phyloP scores from a whole-genome alignment of 2,888 invertebrate genomes.

The Pristionchus maxplancki region DNA sequence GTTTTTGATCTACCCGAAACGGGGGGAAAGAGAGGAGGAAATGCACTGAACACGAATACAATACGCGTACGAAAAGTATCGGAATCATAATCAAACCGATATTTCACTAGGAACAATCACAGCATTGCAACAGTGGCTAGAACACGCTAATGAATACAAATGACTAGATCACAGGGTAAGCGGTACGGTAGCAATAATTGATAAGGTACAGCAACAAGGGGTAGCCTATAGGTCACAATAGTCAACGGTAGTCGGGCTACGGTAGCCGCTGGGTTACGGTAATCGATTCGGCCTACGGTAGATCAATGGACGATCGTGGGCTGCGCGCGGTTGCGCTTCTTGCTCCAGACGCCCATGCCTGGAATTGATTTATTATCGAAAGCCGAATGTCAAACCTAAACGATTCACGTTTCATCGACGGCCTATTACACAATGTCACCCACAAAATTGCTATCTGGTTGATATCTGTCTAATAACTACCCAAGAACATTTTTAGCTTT shows the following conservation, averaged over 20 bases:
- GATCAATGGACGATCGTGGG: constrained; percentile 37
- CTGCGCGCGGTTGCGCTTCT: constrained; percentile 37
- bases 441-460: no score
- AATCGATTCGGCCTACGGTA: background rate
- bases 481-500: no score
- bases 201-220: background rate
- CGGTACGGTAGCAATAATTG: background rate
- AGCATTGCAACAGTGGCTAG: background rate
- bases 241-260: background rate
- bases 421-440: no score
- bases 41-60: background rate
- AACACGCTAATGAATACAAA: background rate
- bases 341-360: constrained; percentile 47
- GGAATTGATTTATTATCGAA: background rate
- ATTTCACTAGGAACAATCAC: background rate
- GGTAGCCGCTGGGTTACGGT: background rate
- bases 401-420: background rate
- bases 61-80: background rate
- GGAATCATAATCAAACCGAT: background rate
- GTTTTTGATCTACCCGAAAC: background rate
- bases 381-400: background rate
- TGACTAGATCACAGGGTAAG: constrained; percentile 1
- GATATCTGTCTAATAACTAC: no score
- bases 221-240: background rate
- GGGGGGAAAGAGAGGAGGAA: background rate